Percentiles rank a stretch among this genome's conserved stretches.
Evolutionary conservation across 2,888 invertebrate species (phyloP).

Genomic region (Leucozona laternaria): DNA sequence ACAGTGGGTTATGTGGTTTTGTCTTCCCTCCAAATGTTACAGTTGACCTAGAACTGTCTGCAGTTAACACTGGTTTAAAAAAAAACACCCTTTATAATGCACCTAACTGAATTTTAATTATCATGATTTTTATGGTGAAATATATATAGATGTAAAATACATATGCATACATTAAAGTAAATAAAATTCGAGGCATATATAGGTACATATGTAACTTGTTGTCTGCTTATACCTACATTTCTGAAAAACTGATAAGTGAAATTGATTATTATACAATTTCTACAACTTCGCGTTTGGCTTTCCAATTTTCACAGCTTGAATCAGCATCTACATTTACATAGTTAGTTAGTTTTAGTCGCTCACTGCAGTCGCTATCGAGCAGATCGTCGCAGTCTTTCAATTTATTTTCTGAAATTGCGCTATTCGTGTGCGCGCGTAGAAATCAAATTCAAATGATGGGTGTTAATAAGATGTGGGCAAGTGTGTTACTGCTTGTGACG

Average conservation of each 20-base stretch:
- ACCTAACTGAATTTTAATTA: no score
- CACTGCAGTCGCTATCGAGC: not conserved
- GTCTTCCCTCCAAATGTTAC: no score
- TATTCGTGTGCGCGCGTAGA: not conserved
- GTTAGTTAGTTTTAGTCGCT: not conserved
- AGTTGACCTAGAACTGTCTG: no score
- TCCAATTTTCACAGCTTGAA: not conserved
- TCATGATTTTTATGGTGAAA: no score
- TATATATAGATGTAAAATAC: no score
- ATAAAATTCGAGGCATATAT: no score
- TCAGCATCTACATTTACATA: not conserved
- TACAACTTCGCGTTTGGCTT: not conserved
- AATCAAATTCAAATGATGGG: not conserved
- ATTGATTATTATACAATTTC: not conserved
- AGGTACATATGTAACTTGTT: no score
- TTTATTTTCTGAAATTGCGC: not conserved
- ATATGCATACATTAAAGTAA: no score
- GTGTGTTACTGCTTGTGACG: not conserved
- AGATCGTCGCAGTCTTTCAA: not conserved
- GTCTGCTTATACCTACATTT: not conserved
- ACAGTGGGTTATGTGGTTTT: no score
- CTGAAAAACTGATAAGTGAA: not conserved
- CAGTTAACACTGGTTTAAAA: no score
- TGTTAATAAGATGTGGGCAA: conserved; percentile 14
- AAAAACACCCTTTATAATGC: no score